phyloP scores from a whole-genome alignment of 30 jellyfish, hydroid and myxozoan species.

The Nemopilema nomurai region DNA sequence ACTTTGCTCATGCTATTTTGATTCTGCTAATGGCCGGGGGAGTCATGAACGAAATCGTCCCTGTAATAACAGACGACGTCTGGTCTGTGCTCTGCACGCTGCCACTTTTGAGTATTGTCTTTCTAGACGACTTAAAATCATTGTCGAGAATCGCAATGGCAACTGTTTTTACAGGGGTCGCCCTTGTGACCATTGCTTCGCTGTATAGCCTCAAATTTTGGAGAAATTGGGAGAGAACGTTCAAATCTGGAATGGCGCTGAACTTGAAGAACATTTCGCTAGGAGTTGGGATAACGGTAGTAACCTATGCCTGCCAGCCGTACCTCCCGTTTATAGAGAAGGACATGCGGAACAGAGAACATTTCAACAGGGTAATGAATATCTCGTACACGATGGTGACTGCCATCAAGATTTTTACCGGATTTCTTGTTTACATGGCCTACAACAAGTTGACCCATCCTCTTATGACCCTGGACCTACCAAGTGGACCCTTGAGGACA shows the following conservation, averaged over 20 bases:
- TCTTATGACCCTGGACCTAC: constrained; percentile 73
- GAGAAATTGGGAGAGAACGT: constrained; percentile 31
- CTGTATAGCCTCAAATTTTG: constrained; percentile 40
- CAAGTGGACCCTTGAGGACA: constrained; percentile 67
- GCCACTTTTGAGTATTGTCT: constrained; percentile 37
- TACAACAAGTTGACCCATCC: constrained; percentile 64
- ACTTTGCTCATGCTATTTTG: constrained; percentile 65
- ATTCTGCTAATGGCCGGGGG: constrained; percentile 67
- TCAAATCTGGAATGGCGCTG: constrained; percentile 24
- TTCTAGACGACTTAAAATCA: constrained; percentile 44
- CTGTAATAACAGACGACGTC: constrained; percentile 46
- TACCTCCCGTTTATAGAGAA: constrained; percentile 78
- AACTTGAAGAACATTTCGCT: constrained; percentile 29
- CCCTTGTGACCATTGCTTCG: constrained; percentile 22
- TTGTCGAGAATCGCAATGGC: constrained; percentile 51
- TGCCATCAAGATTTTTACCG: constrained; percentile 62
- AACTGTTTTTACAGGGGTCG: constrained; percentile 28
- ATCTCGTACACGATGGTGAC: constrained; percentile 62
- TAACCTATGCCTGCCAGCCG: constrained; percentile 79
- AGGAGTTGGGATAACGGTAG: constrained; percentile 79
- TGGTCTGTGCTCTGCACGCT: constrained; percentile 60
- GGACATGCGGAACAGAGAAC: constrained; percentile 66
- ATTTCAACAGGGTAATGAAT: constrained; percentile 66
- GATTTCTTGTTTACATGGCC: constrained; percentile 76
- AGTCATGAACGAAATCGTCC: constrained; percentile 60